A percentile compares a stretch with the other conserved stretches of the same genome.
phyloP scores from a whole-genome alignment of 2,888 invertebrate genomes.

The Mythimna pallens region DNA sequence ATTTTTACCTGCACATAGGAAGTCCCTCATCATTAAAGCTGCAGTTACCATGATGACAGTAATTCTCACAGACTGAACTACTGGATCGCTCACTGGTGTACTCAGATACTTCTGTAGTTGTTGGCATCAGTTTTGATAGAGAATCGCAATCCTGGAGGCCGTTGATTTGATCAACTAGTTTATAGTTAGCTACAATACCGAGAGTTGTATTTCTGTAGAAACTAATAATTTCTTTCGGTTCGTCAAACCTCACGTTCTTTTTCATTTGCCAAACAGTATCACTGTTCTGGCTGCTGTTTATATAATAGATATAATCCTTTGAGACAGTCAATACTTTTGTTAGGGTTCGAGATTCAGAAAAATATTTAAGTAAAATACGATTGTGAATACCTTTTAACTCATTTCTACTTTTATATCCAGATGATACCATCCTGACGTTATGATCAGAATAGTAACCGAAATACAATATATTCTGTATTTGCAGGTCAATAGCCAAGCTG shows the following conservation, averaged over 20 bases:
- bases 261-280: not conserved
- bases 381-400: not conserved
- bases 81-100: conserved; percentile 93
- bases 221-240: not conserved
- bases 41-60: conserved; percentile 93
- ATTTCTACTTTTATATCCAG: too few species aligned
- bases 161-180: conserved; percentile 78
- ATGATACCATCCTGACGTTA: too few species aligned
- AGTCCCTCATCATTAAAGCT: conserved; percentile 74
- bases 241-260: fast-evolving
- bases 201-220: conserved; percentile 71
- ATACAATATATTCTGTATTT: conserved; percentile 93
- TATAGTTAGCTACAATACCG: conserved; percentile 82
- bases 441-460: conserved; percentile 85
- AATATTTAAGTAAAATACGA: not conserved
- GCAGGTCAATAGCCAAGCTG: conserved; percentile 94
- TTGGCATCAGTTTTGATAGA: conserved; percentile 68
- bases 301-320: conserved; percentile 95
- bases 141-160: conserved; percentile 73
- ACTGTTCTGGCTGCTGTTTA: conserved; percentile 86
- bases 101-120: conserved; percentile 81
- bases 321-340: conserved; percentile 94
- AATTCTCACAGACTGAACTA: conserved; percentile 92
- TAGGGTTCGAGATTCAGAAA: not conserved
- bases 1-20: conserved; percentile 81